These are phyloP conservation scores for Oxystoma pomonae DNA, from an alignment of 2,888 invertebrate species.

Conservation along the genomic window DNA sequence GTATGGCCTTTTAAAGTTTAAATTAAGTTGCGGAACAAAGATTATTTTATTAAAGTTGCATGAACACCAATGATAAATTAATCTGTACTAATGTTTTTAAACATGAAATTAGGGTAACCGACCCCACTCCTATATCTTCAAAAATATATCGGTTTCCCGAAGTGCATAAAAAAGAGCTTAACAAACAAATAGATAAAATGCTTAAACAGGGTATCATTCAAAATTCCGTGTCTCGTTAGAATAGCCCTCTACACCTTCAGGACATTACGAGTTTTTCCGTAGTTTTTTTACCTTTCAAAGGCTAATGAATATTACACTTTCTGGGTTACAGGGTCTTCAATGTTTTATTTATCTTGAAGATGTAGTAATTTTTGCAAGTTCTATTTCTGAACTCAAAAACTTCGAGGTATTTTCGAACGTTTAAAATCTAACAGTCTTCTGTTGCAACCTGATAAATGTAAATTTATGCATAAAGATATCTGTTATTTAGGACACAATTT, in stretches of 20 bases:
- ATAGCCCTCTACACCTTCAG: constrained; percentile 31
- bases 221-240: constrained; percentile 29
- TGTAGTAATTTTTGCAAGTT: neutral
- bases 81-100: constrained; percentile 25
- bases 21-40: too few species aligned
- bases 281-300: constrained; percentile 37
- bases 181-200: constrained; percentile 14
- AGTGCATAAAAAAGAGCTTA: constrained; percentile 33
- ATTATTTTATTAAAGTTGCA: too few species aligned
- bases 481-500: too few species aligned
- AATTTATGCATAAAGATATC: too few species aligned
- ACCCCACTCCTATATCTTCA: constrained; percentile 26
- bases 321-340: neutral
- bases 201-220: constrained; percentile 25
- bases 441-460: too few species aligned
- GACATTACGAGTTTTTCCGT: constrained; percentile 39
- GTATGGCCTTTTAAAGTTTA: too few species aligned
- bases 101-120: constrained; percentile 30
- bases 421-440: too few species aligned
- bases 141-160: constrained; percentile 35
- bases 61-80: constrained; percentile 29
- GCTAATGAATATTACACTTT: constrained; percentile 18
- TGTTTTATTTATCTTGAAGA: too few species aligned
- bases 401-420: too few species aligned
- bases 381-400: neutral